Percentiles rank a stretch among this genome's conserved stretches.
These are phyloP conservation scores for Bombus affinis DNA, from an alignment of 1,140 invertebrate species.

Conservation along the genomic window DNA sequence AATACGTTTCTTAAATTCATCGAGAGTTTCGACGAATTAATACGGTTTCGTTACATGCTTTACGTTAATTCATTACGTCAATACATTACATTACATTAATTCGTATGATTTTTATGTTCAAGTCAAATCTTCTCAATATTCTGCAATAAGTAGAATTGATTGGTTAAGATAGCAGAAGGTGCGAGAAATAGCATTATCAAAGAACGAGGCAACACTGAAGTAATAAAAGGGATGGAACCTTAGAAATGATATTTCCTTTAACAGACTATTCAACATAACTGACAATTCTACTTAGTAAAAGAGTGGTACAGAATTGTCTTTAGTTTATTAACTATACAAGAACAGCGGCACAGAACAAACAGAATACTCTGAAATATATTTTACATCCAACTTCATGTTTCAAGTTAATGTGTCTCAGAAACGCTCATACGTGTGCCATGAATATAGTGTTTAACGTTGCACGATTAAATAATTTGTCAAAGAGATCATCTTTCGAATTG, in stretches of 20 bases:
- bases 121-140: not conserved
- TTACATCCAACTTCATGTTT: not conserved
- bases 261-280: not conserved
- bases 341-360: not conserved
- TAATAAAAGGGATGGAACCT: not conserved
- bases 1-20: conserved; percentile 20
- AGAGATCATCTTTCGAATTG: not conserved
- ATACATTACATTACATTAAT: no score
- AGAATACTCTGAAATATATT: not conserved
- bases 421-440: not conserved
- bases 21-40: not conserved
- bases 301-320: not conserved
- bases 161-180: not conserved
- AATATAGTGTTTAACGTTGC: not conserved
- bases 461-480: not conserved
- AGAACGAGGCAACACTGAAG: no score
- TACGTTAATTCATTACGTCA: no score
- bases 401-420: not conserved
- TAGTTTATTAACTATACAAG: not conserved
- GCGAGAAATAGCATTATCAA: no score
- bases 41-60: not conserved
- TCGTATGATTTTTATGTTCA: not conserved
- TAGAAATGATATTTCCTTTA: not conserved
- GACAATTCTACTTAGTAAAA: not conserved
- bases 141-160: not conserved